Base-by-base conservation (phyloP, 53 echinoderm and acorn worm species). In the Patiria pectinifera region DNA sequence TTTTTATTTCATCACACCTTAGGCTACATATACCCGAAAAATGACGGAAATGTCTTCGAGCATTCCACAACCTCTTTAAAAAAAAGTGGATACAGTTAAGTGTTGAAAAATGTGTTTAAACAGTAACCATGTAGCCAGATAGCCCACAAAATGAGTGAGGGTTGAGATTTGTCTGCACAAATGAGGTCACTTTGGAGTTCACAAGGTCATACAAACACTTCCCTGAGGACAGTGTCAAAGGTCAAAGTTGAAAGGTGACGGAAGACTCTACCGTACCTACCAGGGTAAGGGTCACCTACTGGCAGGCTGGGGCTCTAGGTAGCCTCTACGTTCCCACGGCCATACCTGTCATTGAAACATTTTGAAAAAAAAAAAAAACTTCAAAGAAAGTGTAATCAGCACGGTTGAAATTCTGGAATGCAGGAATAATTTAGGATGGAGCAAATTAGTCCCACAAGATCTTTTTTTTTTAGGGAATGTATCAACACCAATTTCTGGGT, bases 321-420 rank as follows among this genome's bases (percentile, higher is more conserved):
- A 89, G 15, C 89, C 89, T 44, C 89, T 78, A 25, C 89, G 77
- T 45, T 89, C 63, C 89, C 89, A 89, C 79, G 89, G 89, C 89
- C 89, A 89, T 16, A 89, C 89, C 89, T 71, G 74, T 22, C 9
- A 74, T 23, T 6, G 8, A n/a, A 74, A n/a, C 74, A 74, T 23
- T 18, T 74, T 9, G 24, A n/a, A 74, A 9, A 74, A 74, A 21
- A 72, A 7, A 23, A 24, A 0, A 21, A 69, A 11, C 6, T 4
- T 15, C 16, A 2, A 62, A 83, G 14, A 16, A 83, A 83, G n/a
- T 25, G 25, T 58, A 11, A 83, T 35, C 12, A 83, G 81, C 8
- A 35, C 35, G 35, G 0, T 35, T 35, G 35, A 35, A 35, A 35
- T 35, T 35, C 35, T 35, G 35, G 35, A 35, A 35, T 35, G 35